Evolutionary conservation across 2,113 vertebrate species (phyloP).

Genomic region (Leiothrix lutea): DNA sequence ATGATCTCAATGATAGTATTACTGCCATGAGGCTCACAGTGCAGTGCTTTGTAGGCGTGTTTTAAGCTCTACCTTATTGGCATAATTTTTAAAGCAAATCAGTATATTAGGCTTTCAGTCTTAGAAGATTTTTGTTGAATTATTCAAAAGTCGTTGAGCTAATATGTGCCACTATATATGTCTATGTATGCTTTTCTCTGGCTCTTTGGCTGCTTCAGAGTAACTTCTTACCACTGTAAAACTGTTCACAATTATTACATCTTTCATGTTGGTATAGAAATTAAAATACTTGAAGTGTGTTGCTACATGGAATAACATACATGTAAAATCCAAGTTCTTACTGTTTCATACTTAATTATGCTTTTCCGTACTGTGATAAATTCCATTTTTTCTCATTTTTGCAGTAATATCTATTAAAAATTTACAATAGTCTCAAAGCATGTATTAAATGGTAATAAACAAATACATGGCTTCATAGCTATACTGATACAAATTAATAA

Average conservation of each 20-base stretch:
- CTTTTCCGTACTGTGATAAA: background rate
- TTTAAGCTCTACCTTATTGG: background rate
- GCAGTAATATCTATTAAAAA: background rate
- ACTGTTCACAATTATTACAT: background rate
- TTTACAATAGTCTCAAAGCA: background rate
- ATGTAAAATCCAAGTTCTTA: slow-evolving; percentile 1
- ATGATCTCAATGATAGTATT: background rate
- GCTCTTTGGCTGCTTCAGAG: background rate
- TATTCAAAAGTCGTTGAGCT: background rate
- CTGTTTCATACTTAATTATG: background rate
- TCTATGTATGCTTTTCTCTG: background rate
- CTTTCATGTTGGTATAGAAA: background rate
- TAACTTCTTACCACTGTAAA: background rate
- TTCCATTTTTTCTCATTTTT: background rate
- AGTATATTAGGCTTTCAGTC: background rate
- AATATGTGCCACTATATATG: background rate
- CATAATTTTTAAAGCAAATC: background rate
- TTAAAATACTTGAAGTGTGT: background rate
- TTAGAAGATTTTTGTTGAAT: background rate
- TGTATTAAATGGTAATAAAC: background rate
- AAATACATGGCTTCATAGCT: background rate
- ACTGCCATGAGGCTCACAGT: background rate
- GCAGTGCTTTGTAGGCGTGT: background rate
- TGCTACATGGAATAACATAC: background rate
- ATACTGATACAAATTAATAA: background rate